Conservation (phyloP, 2,797 vertebrate species). For the Dromococcyx pavoninus region DNA sequence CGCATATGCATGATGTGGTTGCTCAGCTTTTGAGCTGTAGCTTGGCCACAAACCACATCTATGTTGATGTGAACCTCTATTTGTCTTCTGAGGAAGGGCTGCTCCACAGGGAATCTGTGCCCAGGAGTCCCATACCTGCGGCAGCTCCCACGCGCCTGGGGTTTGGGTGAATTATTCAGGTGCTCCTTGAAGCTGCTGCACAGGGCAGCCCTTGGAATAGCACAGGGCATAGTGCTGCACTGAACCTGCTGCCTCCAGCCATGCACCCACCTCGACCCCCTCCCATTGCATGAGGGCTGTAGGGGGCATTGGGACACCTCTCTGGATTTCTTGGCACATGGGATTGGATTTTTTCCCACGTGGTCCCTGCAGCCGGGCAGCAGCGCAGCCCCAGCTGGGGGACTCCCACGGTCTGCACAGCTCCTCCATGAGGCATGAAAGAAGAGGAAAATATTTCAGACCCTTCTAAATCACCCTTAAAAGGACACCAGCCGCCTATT, state of each 20-base stretch:
- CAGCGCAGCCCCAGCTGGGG: not conserved
- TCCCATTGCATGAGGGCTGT: accelerated
- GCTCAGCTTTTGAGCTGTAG: not conserved
- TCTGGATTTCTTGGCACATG: accelerated
- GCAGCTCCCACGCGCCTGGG: accelerated
- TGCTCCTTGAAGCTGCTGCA: accelerated
- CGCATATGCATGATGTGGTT: not conserved
- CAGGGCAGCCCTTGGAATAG: not conserved
- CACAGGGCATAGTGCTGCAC: accelerated
- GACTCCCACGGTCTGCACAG: accelerated
- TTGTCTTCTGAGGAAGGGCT: not conserved
- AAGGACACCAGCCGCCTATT: not conserved
- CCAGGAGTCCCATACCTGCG: accelerated
- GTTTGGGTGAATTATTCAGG: not conserved
- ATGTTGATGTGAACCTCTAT: not conserved
- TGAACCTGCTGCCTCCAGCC: not conserved
- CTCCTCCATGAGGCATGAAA: accelerated
- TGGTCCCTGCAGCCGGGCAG: not conserved
- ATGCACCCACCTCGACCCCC: accelerated
- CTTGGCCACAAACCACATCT: not conserved
- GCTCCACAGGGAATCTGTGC: not conserved
- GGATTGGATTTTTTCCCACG: accelerated
- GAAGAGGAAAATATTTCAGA: not conserved
- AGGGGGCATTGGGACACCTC: not conserved
- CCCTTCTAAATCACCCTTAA: not conserved